Percentiles rank a stretch among this genome's conserved stretches.
phyloP scores from a whole-genome alignment of 2,888 invertebrate genomes.

The Plagodis dolabraria region DNA sequence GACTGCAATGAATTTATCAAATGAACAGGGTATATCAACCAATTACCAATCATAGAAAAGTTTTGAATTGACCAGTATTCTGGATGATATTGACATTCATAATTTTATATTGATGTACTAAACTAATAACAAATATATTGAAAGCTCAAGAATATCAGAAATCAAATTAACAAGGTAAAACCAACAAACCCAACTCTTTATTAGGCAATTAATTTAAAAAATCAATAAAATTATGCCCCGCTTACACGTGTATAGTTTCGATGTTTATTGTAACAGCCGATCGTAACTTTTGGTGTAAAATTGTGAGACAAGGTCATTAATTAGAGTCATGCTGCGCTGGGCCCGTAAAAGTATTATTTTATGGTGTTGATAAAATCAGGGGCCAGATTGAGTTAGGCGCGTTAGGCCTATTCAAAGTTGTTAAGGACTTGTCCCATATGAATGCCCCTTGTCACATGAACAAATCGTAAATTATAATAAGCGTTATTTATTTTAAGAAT shows the following conservation, averaged over 20 bases:
- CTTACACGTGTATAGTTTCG: conserved; percentile 69
- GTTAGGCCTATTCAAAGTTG: conserved; percentile 12
- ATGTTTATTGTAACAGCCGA: conserved; percentile 61
- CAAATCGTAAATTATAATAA: conserved; percentile 9
- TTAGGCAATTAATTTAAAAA: conserved; percentile 64
- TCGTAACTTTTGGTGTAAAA: conserved; percentile 70
- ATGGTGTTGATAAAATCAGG: conserved; percentile 64
- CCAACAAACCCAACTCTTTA: conserved; percentile 51
- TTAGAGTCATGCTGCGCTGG: conserved; percentile 64
- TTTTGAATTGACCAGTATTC: too few species aligned
- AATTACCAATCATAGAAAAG: too few species aligned
- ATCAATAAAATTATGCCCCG: conserved; percentile 64
- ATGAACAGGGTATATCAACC: too few species aligned
- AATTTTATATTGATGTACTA: too few species aligned
- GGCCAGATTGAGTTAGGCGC: conserved; percentile 27
- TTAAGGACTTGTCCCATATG: background rate
- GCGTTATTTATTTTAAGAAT: background rate
- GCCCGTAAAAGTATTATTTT: conserved; percentile 67
- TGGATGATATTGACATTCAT: too few species aligned
- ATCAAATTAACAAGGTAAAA: conserved; percentile 26
- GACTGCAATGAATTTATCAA: too few species aligned
- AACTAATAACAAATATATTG: background rate
- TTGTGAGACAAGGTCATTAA: conserved; percentile 69
- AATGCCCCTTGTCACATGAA: conserved; percentile 1
- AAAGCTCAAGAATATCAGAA: conserved; percentile 7